Conservation (phyloP, 1,140 invertebrate genomes). For the Drosophila orosa region DNA sequence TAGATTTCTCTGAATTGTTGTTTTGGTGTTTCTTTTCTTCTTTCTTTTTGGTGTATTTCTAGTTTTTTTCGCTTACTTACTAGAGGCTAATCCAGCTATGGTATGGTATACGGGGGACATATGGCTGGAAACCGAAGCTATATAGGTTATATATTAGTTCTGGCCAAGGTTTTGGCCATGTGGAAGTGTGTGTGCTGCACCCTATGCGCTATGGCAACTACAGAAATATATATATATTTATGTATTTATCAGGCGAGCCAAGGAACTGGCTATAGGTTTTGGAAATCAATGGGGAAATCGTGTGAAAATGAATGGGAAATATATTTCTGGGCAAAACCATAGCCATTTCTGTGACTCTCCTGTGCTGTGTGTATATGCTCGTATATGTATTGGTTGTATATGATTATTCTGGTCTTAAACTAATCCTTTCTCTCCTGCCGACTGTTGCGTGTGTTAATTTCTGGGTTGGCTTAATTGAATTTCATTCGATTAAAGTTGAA, state of each 20-base stretch:
- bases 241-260: slow-evolving; percentile 5
- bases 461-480: slow-evolving; percentile 60
- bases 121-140: slow-evolving; percentile 67
- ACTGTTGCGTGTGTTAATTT: slow-evolving; percentile 25
- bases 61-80: slow-evolving; percentile 19
- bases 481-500: slow-evolving; percentile 58
- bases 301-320: background rate
- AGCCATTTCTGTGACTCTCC: background rate
- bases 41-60: slow-evolving; percentile 48
- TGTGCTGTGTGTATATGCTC: slow-evolving; percentile 17
- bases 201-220: slow-evolving; percentile 60
- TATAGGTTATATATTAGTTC: slow-evolving; percentile 37
- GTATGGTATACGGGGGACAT: slow-evolving; percentile 8
- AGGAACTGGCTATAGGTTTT: background rate
- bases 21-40: slow-evolving; percentile 14
- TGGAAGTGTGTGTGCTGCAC: slow-evolving; percentile 45
- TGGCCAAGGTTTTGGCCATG: slow-evolving; percentile 44
- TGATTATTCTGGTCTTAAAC: slow-evolving; percentile 41
- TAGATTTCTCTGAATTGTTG: slow-evolving; percentile 38
- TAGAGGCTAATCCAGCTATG: slow-evolving; percentile 41
- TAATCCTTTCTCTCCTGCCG: slow-evolving; percentile 12
- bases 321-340: background rate
- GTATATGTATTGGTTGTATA: slow-evolving; percentile 38
- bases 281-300: background rate
- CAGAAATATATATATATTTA: slow-evolving; percentile 52